Conservation (phyloP, 2,888 invertebrate species). For the Athripsodes cinereus region DNA sequence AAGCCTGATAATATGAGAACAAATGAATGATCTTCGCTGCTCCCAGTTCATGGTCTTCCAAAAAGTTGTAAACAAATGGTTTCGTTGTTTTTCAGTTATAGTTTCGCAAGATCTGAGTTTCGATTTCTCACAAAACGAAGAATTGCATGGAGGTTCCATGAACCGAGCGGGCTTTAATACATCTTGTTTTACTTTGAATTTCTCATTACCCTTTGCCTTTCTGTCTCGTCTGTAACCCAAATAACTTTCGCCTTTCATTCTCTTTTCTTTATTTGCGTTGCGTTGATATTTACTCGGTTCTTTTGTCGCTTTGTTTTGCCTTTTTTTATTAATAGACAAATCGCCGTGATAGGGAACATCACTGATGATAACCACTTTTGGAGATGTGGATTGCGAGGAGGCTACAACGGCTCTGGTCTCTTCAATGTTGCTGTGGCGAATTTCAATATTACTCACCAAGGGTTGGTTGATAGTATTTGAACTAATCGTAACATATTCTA, state of each 20-base stretch:
- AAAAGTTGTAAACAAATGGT: neutral
- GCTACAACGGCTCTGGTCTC: neutral
- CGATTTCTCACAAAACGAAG: conserved; percentile 5
- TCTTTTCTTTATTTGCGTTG: neutral
- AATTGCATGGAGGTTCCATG: neutral
- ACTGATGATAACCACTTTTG: conserved; percentile 2
- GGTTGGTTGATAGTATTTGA: neutral
- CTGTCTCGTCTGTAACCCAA: conserved; percentile 3
- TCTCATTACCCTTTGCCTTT: neutral
- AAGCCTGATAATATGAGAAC: neutral
- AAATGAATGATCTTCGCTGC: conserved; percentile 1
- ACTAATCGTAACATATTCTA: neutral
- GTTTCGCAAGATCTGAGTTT: conserved; percentile 2
- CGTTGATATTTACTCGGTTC: neutral
- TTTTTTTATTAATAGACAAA: neutral
- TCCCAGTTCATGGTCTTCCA: conserved; percentile 5
- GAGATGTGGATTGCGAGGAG: neutral
- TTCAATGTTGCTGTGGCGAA: neutral
- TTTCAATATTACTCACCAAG: neutral
- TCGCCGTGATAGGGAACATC: conserved; percentile 4
- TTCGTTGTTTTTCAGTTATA: neutral
- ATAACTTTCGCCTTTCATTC: conserved; percentile 6
- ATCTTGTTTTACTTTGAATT: conserved; percentile 1
- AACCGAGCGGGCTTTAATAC: conserved; percentile 1
- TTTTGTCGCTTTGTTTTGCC: conserved; percentile 3